A percentile compares a stretch with the other conserved stretches of the same genome.
Evolutionary conservation across 2,113 vertebrate genomes (phyloP).

Genomic region (Serilophus lunatus): DNA sequence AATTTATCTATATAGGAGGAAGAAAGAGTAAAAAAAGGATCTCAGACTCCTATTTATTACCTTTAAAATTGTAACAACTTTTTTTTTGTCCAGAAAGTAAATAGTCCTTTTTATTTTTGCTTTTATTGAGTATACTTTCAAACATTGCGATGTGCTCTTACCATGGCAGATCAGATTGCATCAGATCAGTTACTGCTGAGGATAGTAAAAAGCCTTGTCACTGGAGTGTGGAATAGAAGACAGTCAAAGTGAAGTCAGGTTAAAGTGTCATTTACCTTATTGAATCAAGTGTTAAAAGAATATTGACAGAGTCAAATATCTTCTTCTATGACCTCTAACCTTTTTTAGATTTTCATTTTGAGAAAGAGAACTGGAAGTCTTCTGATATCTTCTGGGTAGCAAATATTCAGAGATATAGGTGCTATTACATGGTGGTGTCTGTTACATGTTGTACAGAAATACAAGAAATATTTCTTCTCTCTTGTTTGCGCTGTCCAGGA

Average conservation of each 20-base stretch:
- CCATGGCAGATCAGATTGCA: background rate
- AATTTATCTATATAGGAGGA: slow-evolving; percentile 19
- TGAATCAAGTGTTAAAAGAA: background rate
- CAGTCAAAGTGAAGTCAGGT: background rate
- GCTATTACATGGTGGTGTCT: background rate
- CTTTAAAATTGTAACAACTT: background rate
- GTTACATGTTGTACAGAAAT: background rate
- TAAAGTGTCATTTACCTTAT: background rate
- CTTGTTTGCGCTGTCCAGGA: background rate
- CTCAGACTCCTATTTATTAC: background rate
- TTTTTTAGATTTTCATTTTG: background rate
- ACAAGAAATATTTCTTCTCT: background rate
- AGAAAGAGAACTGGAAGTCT: background rate
- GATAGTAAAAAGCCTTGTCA: background rate
- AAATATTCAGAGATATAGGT: background rate
- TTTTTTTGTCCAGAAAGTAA: background rate
- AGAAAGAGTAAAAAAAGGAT: background rate
- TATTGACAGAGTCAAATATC: background rate
- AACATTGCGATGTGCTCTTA: slow-evolving; percentile 5
- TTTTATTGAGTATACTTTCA: slow-evolving; percentile 7
- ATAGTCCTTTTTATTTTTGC: slow-evolving; percentile 22
- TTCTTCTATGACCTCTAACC: background rate
- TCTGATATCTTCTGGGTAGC: background rate
- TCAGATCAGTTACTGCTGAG: background rate
- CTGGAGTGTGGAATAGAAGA: background rate